Conservation (phyloP, 2,113 vertebrate species). For the Chunga burmeisteri region DNA sequence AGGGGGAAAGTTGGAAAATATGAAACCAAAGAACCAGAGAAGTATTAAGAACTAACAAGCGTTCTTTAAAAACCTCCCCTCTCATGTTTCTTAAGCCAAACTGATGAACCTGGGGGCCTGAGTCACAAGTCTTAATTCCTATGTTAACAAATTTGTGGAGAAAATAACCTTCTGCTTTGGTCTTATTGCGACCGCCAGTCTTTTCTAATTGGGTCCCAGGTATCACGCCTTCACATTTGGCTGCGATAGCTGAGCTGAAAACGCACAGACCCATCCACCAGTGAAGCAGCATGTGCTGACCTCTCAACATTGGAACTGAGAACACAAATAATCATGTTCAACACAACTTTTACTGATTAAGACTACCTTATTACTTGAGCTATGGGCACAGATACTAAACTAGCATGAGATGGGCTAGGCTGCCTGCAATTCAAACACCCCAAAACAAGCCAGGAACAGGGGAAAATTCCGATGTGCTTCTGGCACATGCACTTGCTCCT, state of each 20-base stretch:
- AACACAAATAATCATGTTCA: neutral
- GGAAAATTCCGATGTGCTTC: neutral
- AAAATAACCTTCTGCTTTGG: neutral
- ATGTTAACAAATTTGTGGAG: neutral
- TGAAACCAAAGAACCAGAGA: neutral
- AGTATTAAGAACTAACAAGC: neutral
- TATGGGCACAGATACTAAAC: neutral
- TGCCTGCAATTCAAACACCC: neutral
- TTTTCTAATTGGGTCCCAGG: neutral
- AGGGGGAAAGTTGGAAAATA: neutral
- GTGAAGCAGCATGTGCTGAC: neutral
- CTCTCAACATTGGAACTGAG: neutral
- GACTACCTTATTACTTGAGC: neutral
- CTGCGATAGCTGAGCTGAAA: neutral
- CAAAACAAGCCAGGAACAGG: neutral
- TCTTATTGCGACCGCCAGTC: neutral
- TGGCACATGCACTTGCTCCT: rapidly evolving
- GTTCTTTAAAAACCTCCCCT: neutral
- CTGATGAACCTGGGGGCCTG: neutral
- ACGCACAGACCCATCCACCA: rapidly evolving
- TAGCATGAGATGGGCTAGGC: rapidly evolving
- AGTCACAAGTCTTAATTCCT: neutral
- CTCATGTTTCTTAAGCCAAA: neutral
- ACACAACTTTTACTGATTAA: neutral
- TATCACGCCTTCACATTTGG: neutral